Base-by-base conservation (phyloP, 1,140 invertebrate genomes). In the Anagrus nilaparvatae region DNA sequence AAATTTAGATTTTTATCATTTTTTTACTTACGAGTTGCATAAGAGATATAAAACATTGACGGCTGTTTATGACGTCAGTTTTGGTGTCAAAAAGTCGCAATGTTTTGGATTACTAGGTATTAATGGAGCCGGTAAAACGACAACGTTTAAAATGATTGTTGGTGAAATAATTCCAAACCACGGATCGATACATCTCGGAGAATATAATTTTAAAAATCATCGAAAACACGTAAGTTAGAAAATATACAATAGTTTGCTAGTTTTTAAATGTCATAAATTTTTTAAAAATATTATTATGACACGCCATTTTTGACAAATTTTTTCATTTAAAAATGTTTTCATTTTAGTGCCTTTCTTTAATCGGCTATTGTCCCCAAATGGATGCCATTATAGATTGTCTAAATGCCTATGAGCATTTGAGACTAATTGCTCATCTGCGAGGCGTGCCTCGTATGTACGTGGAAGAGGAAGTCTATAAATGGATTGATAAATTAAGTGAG, bases 31-130 rank as follows among this genome's bases (percentile, higher is more conserved):
- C 14, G 68, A 75, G 36, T 56, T 84, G 4, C 74, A 74, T 3
- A 90, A 89, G 58, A 76, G 74, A 51, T 84, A 84, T 42, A 69
- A 74, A 1, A 70, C 71, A 4, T 66, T 82, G 34, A 57, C 76
- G 14, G 87, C 85, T 4, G 84, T 89, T 0, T 71, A 84, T 49
- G 74, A 80, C 51, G 56, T 90, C 2, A 80, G 75, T 54, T 73
- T 89, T 44, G 76, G 65, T 5, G 70, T 76, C 10, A 67, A 71
- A 10, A 48, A 61, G 65, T 56, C 54, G 55, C 82, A 95, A 69
- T 93, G 89, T 58, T 95, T 95, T 63, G 91, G 90, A 2, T 65
- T 96, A 24, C 67, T 96, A 19, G 91, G 92, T 9, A 74, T 87
- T 3, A 92, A 92, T 63, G 86, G 86, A n/a, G 84, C 85, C 27